phyloP scores from a whole-genome alignment of 1,140 invertebrate genomes.

The Pentalonia nigronervosa region DNA sequence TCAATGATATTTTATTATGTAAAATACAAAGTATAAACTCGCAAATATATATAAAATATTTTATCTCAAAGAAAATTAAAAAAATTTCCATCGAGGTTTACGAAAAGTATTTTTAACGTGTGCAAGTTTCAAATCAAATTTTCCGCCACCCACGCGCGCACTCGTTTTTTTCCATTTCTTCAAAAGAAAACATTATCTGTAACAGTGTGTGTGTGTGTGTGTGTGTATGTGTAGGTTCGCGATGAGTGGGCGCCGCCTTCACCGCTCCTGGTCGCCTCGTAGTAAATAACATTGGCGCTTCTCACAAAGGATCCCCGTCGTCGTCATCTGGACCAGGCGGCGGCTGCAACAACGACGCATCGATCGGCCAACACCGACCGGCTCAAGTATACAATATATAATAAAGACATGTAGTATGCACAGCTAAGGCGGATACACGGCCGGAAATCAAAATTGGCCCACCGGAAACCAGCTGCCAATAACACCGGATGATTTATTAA shows the following conservation, averaged over 20 bases:
- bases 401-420: not conserved
- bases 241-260: conserved; percentile 47
- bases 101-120: not conserved
- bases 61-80: not conserved
- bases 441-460: conserved; percentile 50
- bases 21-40: not conserved
- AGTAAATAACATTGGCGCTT: conserved; percentile 7
- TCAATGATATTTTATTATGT: not conserved
- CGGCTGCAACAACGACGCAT: conserved; percentile 20
- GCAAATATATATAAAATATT: not conserved
- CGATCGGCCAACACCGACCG: conserved; percentile 1
- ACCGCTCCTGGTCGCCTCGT: not conserved
- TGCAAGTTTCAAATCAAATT: conserved; percentile 18
- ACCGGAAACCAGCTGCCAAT: conserved; percentile 50
- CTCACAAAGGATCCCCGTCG: conserved; percentile 41
- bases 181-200: conserved; percentile 27
- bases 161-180: not conserved
- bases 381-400: conserved; percentile 1
- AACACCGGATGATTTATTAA: conserved; percentile 52
- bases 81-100: not conserved
- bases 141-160: conserved; percentile 16
- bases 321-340: conserved; percentile 42
- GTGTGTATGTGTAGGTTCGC: conserved; percentile 32
- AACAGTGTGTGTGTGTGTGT: conserved; percentile 27
- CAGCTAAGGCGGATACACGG: not conserved